Evolutionary conservation across 35 echinoderm and acorn worm genomes (phyloP).

Genomic region (Hemicentrotus pulcherrimus): DNA sequence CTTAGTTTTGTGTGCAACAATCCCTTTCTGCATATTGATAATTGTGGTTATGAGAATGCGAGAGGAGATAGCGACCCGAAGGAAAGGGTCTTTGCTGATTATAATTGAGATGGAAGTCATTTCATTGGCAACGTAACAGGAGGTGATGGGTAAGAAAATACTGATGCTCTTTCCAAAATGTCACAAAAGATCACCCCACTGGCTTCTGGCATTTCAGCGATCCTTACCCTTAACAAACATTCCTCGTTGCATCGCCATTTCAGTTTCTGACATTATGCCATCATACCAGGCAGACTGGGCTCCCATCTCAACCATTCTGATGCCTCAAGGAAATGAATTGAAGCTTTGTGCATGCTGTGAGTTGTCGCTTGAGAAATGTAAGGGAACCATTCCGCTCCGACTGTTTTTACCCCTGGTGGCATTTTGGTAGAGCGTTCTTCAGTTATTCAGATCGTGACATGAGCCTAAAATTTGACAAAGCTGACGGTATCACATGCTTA

Average conservation of each 20-base stretch:
- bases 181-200: constrained; percentile 43
- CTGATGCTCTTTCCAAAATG: constrained; percentile 54
- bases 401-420: constrained; percentile 28
- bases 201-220: constrained; percentile 49
- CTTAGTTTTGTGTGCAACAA: neutral
- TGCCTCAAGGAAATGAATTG: neutral
- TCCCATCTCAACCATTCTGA: neutral
- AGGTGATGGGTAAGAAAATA: constrained; percentile 53
- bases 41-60: neutral
- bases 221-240: constrained; percentile 46
- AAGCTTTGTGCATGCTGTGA: neutral
- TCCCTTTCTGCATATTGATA: too few species aligned
- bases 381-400: constrained; percentile 1
- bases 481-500: neutral
- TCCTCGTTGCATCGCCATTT: constrained; percentile 33
- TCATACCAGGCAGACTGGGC: constrained; percentile 5
- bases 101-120: constrained; percentile 36
- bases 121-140: constrained; percentile 46
- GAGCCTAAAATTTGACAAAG: neutral
- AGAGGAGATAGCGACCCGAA: neutral
- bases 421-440: constrained; percentile 12
- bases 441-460: constrained; percentile 11
- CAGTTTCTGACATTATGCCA: constrained; percentile 30
- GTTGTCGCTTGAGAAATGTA: neutral
- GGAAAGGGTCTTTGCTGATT: constrained; percentile 19